Evolutionary conservation across 2,888 invertebrate genomes (phyloP).

Genomic region (Oligia strigilis): DNA sequence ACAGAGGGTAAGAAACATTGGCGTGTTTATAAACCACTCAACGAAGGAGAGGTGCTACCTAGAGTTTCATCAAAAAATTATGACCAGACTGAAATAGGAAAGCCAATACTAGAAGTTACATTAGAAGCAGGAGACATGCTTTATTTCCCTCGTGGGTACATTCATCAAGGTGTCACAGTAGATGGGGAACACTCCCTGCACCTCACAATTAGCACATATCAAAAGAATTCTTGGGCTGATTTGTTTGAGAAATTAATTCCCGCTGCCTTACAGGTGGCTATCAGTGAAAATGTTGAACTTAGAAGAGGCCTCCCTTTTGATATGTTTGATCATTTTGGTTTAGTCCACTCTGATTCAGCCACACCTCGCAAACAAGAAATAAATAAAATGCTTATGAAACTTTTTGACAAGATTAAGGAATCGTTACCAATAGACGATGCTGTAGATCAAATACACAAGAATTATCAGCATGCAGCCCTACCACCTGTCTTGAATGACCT

Average conservation of each 20-base stretch:
- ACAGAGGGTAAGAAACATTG: constrained; percentile 98
- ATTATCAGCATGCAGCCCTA: constrained; percentile 95
- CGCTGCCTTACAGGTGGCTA: constrained; percentile 93
- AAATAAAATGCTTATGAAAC: constrained; percentile 85
- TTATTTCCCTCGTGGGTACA: constrained; percentile 97
- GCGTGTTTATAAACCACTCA: constrained; percentile 96
- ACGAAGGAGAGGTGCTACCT: constrained; percentile 93
- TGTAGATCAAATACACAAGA: constrained; percentile 96
- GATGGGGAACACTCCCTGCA: constrained; percentile 97
- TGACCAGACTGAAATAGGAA: constrained; percentile 93
- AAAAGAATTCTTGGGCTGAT: constrained; percentile 97
- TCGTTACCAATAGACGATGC: constrained; percentile 94
- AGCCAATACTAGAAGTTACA: constrained; percentile 94
- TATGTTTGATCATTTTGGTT: constrained; percentile 94
- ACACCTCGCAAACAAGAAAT: constrained; percentile 88
- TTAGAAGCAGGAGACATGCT: constrained; percentile 97
- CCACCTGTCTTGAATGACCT: constrained; percentile 94
- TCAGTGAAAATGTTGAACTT: constrained; percentile 93
- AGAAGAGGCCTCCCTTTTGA: constrained; percentile 95
- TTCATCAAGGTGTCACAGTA: constrained; percentile 96
- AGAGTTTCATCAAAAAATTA: constrained; percentile 96
- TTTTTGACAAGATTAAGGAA: constrained; percentile 91
- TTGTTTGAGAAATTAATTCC: constrained; percentile 95
- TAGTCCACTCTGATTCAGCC: constrained; percentile 91
- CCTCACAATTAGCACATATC: constrained; percentile 97